Percentiles rank a stretch among this genome's conserved stretches.
Evolutionary conservation across 2,113 vertebrate species (phyloP).

Genomic region (Periophthalmodon schlosseri): DNA sequence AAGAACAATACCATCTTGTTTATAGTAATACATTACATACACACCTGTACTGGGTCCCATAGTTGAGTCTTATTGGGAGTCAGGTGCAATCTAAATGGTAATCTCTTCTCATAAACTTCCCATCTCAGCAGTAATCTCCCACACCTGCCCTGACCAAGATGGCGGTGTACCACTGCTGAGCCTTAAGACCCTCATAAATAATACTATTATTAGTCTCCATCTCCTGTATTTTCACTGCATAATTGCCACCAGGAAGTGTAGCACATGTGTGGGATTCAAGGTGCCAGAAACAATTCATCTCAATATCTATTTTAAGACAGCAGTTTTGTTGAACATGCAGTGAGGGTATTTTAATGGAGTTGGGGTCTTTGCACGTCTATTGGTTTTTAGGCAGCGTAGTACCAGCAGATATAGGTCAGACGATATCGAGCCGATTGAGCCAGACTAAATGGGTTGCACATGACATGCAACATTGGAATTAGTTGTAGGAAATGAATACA

Average conservation of each 20-base stretch:
- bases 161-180: constrained; percentile 15
- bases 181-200: constrained; percentile 41
- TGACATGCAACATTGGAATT: background rate
- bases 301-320: background rate
- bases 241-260: constrained; percentile 16
- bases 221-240: constrained; percentile 32
- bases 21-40: background rate
- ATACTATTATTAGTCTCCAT: constrained; percentile 41
- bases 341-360: background rate
- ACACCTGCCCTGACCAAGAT: constrained; percentile 25
- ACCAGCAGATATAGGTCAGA: constrained; percentile 64
- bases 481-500: background rate
- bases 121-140: background rate
- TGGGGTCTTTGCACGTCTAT: background rate
- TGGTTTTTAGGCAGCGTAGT: constrained; percentile 9
- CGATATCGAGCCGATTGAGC: constrained; percentile 38
- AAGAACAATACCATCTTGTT: background rate
- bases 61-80: constrained; percentile 10
- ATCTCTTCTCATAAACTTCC: constrained; percentile 1
- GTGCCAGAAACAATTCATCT: constrained; percentile 14
- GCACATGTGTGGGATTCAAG: constrained; percentile 14
- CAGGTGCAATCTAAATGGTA: constrained; percentile 30
- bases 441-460: constrained; percentile 53
- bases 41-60: background rate
- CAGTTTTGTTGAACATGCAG: background rate